A percentile compares a stretch with the other conserved stretches of the same genome.
Evolutionary conservation across 2,113 vertebrate species (phyloP).

Genomic region (Delphinus delphis): DNA sequence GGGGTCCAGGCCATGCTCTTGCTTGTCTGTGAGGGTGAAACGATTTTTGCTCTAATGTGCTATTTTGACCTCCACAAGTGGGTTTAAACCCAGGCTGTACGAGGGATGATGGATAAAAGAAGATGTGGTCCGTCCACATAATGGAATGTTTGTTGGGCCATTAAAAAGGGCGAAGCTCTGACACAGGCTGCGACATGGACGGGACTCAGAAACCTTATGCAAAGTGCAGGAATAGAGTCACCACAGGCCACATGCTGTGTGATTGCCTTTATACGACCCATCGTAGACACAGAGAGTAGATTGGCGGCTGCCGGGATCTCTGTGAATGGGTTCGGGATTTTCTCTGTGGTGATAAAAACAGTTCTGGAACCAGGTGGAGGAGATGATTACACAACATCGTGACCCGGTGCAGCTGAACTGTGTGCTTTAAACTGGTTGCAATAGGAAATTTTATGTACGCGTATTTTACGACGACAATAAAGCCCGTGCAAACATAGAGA

Average conservation of each 20-base stretch:
- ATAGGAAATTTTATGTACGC: rapidly evolving
- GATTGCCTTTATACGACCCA: rapidly evolving
- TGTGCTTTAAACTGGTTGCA: too few species aligned
- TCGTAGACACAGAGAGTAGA: too few species aligned
- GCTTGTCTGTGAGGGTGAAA: not conserved
- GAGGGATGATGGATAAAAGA: rapidly evolving
- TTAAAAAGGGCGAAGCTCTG: not conserved
- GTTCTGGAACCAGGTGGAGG: too few species aligned
- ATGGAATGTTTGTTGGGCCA: rapidly evolving
- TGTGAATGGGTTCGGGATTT: too few species aligned
- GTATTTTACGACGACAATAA: not conserved
- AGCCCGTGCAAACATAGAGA: not conserved
- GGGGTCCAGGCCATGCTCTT: not conserved
- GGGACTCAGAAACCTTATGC: not conserved
- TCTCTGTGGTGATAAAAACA: too few species aligned
- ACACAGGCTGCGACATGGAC: too few species aligned
- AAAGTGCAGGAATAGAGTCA: not conserved
- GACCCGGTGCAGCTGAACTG: too few species aligned
- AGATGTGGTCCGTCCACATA: too few species aligned
- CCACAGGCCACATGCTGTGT: rapidly evolving
- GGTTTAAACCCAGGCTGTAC: not conserved
- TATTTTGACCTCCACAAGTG: not conserved
- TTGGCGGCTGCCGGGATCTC: too few species aligned
- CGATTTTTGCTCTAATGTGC: rapidly evolving
- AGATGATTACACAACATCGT: too few species aligned